phyloP scores from a whole-genome alignment of 1,140 invertebrate genomes.

The Cydia strobilella region DNA sequence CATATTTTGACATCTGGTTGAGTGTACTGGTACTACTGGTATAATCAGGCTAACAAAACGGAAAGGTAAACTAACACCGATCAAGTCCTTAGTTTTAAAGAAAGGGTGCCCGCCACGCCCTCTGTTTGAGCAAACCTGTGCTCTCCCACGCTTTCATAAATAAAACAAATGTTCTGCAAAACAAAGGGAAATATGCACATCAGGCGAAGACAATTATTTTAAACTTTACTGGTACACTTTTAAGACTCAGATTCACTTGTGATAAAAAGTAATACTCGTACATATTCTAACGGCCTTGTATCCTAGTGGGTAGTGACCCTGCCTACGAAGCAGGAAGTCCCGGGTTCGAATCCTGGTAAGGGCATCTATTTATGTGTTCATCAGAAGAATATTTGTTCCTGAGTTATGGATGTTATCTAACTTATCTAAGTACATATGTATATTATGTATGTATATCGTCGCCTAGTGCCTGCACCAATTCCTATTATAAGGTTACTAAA shows the following conservation, averaged over 20 bases:
- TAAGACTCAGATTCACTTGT: background rate
- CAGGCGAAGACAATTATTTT: background rate
- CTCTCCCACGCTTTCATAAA: conserved; percentile 19
- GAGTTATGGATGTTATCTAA: too few relatives aligned
- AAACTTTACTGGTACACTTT: background rate
- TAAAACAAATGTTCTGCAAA: conserved; percentile 12
- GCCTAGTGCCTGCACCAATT: too few relatives aligned
- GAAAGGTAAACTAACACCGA: conserved; percentile 16
- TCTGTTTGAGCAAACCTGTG: conserved; percentile 24
- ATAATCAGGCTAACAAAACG: background rate
- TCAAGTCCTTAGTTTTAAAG: conserved; percentile 19
- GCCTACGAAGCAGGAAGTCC: too few relatives aligned
- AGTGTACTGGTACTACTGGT: background rate
- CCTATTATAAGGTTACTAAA: too few relatives aligned
- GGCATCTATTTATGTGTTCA: too few relatives aligned
- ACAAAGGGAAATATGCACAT: background rate
- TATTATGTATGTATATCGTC: too few relatives aligned
- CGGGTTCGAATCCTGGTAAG: too few relatives aligned
- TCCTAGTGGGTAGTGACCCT: too few relatives aligned
- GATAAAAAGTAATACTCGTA: background rate
- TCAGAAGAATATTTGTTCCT: too few relatives aligned
- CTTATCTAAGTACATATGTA: too few relatives aligned
- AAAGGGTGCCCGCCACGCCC: background rate
- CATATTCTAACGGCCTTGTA: too few relatives aligned
- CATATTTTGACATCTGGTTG: background rate